Conservation (phyloP, 1,140 invertebrate genomes). For the Pseudomyrmex sp. region DNA sequence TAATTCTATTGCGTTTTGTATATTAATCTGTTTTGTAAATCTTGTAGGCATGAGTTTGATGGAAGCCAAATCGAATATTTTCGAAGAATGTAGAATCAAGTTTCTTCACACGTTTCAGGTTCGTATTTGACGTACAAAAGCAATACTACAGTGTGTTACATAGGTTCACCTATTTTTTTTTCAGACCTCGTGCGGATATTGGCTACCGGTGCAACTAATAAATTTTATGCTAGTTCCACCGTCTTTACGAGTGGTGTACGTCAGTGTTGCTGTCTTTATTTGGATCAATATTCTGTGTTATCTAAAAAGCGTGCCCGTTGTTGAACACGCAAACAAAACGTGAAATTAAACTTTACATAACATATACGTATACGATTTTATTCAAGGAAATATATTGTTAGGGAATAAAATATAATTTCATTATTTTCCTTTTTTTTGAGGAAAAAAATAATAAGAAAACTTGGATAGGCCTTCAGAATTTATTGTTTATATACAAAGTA, state of each 20-base stretch:
- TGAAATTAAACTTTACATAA: conserved; percentile 17
- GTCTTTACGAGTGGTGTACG: conserved; percentile 89
- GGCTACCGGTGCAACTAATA: conserved; percentile 91
- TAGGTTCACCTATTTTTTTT: conserved; percentile 52
- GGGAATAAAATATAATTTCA: background rate
- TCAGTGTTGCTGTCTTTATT: conserved; percentile 89
- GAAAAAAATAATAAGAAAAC: conserved; percentile 23
- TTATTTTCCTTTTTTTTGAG: background rate
- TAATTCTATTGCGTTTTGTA: background rate
- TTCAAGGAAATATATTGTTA: background rate
- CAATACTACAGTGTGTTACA: background rate
- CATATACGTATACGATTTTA: conserved; percentile 2
- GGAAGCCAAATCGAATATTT: conserved; percentile 88
- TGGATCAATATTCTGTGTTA: conserved; percentile 93
- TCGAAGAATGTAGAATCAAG: conserved; percentile 90
- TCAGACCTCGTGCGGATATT: conserved; percentile 90
- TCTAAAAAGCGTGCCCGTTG: conserved; percentile 87
- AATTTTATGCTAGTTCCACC: conserved; percentile 91
- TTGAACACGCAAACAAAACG: conserved; percentile 29
- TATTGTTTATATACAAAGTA: conserved; percentile 56
- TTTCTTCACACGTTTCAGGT: conserved; percentile 89
- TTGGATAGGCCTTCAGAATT: conserved; percentile 64
- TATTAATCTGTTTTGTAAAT: conserved; percentile 30
- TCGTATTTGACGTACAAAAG: conserved; percentile 57
- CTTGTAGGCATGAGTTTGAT: conserved; percentile 90